A percentile compares a stretch with the other conserved stretches of the same genome.
phyloP scores from a whole-genome alignment of 2,888 invertebrate species.

The Exephanes ischioxanthus region DNA sequence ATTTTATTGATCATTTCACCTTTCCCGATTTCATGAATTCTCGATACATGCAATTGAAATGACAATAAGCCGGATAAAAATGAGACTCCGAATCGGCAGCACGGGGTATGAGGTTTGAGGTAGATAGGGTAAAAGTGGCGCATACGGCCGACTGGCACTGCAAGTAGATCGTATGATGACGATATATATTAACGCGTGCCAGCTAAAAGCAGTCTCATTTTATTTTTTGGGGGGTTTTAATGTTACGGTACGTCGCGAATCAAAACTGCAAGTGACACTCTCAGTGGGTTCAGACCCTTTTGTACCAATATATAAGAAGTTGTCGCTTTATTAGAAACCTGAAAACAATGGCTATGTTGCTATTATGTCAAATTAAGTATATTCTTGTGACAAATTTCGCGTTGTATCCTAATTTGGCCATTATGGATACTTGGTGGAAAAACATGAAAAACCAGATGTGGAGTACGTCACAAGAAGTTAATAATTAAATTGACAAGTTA shows the following conservation, averaged over 20 bases:
- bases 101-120: not conserved
- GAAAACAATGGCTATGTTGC: no score
- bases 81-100: not conserved
- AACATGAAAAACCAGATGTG: not conserved
- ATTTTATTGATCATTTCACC: not conserved
- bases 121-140: not conserved
- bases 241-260: slow-evolving; percentile 49
- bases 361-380: not conserved
- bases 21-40: not conserved
- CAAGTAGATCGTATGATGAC: not conserved
- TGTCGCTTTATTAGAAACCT: no score
- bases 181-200: not conserved
- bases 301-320: not conserved
- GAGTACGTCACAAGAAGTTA: not conserved
- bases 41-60: no score
- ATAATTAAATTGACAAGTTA: not conserved
- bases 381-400: not conserved
- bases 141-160: not conserved
- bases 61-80: no score
- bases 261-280: slow-evolving; percentile 46
- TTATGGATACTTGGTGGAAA: no score
- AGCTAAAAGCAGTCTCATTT: not conserved
- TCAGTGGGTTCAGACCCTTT: slow-evolving; percentile 50
- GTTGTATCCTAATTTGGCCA: no score
- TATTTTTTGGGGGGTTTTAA: slow-evolving; percentile 21